Evolutionary conservation across 2,797 vertebrate species (phyloP).

Genomic region (Streptopelia turtur): DNA sequence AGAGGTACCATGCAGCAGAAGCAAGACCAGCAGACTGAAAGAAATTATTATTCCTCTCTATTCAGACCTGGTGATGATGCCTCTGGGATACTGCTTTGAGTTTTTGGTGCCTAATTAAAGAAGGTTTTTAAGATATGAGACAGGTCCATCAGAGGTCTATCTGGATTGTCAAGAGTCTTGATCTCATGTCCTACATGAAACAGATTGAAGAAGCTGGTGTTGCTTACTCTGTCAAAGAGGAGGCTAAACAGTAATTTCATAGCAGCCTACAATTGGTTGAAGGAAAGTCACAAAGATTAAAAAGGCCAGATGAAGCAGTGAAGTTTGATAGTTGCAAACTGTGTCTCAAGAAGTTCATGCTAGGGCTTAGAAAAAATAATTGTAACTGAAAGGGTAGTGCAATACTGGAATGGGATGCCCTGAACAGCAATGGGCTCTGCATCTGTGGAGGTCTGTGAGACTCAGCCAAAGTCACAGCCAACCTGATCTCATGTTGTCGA

Average conservation of each 20-base stretch:
- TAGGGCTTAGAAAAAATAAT: not conserved
- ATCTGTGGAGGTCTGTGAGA: not conserved
- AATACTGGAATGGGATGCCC: accelerated
- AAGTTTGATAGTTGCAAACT: not conserved
- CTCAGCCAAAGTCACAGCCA: not conserved
- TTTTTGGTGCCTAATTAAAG: not conserved
- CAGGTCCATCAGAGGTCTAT: no score
- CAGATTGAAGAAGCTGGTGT: not conserved
- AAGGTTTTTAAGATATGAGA: not conserved
- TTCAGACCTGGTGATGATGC: not conserved
- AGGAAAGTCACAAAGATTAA: not conserved
- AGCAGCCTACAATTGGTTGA: not conserved
- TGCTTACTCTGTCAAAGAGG: not conserved
- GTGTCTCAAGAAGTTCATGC: not conserved
- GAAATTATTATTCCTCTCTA: not conserved
- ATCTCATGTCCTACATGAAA: not conserved
- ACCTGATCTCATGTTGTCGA: not conserved
- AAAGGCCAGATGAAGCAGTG: not conserved
- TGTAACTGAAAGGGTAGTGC: not conserved
- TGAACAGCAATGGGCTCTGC: not conserved
- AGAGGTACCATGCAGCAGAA: no score
- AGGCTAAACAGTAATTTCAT: not conserved
- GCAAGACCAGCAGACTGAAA: not conserved
- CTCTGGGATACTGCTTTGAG: not conserved
- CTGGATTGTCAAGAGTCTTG: not conserved